phyloP scores from a whole-genome alignment of 2,888 invertebrate species.

The Protophormia terraenovae region DNA sequence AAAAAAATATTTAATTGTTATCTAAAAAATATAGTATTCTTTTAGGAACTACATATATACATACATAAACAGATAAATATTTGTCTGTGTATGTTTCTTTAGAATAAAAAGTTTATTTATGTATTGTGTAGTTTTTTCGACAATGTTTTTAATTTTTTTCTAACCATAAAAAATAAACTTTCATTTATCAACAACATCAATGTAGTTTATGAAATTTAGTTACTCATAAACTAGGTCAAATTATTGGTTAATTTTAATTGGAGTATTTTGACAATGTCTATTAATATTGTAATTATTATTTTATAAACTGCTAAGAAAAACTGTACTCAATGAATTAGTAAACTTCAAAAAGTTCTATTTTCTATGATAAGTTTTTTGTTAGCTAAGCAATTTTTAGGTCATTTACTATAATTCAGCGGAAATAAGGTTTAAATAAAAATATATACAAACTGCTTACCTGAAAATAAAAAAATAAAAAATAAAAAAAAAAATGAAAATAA shows the following conservation, averaged over 20 bases:
- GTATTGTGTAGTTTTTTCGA: background rate
- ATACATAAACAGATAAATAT: background rate
- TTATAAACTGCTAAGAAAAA: too few relatives aligned
- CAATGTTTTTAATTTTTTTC: background rate
- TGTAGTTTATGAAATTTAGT: background rate
- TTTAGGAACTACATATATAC: background rate
- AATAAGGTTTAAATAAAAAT: too few relatives aligned
- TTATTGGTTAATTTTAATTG: too few relatives aligned
- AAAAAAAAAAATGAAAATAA: background rate
- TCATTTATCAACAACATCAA: too few relatives aligned
- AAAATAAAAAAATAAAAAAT: background rate
- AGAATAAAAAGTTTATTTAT: background rate
- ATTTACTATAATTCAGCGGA: too few relatives aligned
- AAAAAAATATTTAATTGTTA: background rate
- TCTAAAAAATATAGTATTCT: background rate
- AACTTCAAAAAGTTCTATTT: too few relatives aligned
- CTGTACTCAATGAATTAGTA: too few relatives aligned
- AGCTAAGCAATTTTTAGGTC: too few relatives aligned
- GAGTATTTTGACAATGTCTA: too few relatives aligned
- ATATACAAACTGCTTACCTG: conserved; percentile 28
- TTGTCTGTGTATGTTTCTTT: background rate
- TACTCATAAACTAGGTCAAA: background rate
- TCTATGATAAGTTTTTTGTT: too few relatives aligned
- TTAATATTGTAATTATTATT: too few relatives aligned
- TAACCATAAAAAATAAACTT: background rate